Evolutionary conservation across 2,113 vertebrate species (phyloP).

Genomic region (Solea senegalensis): DNA sequence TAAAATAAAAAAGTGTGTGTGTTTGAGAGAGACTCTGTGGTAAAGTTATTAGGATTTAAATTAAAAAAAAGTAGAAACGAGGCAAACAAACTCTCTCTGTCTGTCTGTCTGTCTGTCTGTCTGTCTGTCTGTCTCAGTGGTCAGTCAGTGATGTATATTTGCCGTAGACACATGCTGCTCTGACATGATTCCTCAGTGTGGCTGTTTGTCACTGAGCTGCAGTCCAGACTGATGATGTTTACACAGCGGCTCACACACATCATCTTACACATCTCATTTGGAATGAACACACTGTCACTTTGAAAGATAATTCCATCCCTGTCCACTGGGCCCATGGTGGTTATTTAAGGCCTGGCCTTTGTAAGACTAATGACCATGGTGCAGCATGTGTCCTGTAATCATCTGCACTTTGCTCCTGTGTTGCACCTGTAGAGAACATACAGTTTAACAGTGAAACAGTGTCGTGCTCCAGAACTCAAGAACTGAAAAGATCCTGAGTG

Average conservation of each 20-base stretch:
- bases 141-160: background rate
- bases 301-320: constrained; percentile 23
- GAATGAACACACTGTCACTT: constrained; percentile 30
- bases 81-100: too few relatives aligned
- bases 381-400: background rate
- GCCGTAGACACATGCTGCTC: background rate
- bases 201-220: constrained; percentile 13
- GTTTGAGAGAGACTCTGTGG: too few relatives aligned
- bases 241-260: constrained; percentile 26
- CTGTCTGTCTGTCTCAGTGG: too few relatives aligned
- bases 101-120: too few relatives aligned
- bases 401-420: background rate
- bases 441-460: background rate
- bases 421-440: background rate
- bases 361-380: background rate
- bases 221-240: constrained; percentile 36
- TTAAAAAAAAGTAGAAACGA: too few relatives aligned
- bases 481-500: background rate
- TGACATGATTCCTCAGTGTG: constrained; percentile 13
- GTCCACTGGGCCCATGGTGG: background rate
- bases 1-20: too few relatives aligned
- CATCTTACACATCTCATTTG: constrained; percentile 37
- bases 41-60: too few relatives aligned
- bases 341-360: background rate
- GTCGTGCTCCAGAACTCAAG: background rate